Evolutionary conservation across 2,888 invertebrate species (phyloP).

Genomic region (Exephanes ischioxanthus): DNA sequence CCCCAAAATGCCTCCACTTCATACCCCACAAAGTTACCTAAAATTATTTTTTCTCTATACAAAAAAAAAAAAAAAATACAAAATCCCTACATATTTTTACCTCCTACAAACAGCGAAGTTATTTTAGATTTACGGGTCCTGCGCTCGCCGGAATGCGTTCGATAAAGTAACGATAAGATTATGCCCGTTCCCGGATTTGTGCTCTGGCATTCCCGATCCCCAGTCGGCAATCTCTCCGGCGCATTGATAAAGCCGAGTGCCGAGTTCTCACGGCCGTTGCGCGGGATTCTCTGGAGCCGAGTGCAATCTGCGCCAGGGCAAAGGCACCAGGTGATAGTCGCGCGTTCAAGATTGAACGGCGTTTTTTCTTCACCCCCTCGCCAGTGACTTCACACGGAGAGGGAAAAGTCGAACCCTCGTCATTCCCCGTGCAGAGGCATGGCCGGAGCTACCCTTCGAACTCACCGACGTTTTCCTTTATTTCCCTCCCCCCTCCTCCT

Average conservation of each 20-base stretch:
- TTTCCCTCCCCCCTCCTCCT: constrained; percentile 14
- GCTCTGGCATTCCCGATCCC: background rate
- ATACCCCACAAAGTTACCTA: no score
- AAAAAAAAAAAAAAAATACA: no score
- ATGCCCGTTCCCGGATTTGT: background rate
- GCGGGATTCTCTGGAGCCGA: constrained; percentile 12
- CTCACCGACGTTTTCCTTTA: constrained; percentile 55
- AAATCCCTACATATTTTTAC: no score
- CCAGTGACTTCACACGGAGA: constrained; percentile 41
- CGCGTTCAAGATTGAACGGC: constrained; percentile 51
- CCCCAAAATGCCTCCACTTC: no score
- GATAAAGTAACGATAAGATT: constrained; percentile 57
- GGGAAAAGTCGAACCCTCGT: constrained; percentile 50
- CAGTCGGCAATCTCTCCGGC: constrained; percentile 26
- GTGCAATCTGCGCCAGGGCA: constrained; percentile 52
- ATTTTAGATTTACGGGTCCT: background rate
- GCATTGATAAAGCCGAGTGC: constrained; percentile 1
- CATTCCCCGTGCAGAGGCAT: constrained; percentile 26
- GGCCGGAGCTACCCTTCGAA: constrained; percentile 53
- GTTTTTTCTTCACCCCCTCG: constrained; percentile 46
- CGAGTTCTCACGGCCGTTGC: constrained; percentile 59
- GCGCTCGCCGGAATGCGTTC: background rate
- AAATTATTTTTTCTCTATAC: no score
- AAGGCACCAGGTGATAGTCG: constrained; percentile 61
- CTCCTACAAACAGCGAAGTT: background rate